phyloP scores from a whole-genome alignment of 2,797 vertebrate species.

The Acipenser transmontanus region DNA sequence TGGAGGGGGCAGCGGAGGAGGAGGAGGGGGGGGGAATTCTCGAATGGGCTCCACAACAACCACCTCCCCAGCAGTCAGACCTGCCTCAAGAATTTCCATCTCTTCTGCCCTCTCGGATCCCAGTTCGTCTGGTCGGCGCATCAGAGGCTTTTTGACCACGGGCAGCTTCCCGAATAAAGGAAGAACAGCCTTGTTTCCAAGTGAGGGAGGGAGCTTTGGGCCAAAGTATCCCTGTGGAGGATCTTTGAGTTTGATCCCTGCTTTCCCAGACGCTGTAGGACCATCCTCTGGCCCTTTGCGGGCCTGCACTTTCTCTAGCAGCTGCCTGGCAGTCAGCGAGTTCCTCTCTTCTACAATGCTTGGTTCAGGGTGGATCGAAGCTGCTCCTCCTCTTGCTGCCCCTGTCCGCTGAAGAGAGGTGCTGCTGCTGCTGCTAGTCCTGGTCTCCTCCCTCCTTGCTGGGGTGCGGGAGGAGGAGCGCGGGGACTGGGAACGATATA shows the following conservation, averaged over 20 bases:
- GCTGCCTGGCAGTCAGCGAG: constrained; percentile 79
- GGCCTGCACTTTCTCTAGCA: constrained; percentile 88
- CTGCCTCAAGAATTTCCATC: constrained; percentile 49
- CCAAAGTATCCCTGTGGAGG: constrained; percentile 96
- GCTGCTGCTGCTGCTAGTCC: constrained; percentile 50
- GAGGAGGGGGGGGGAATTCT: constrained; percentile 69
- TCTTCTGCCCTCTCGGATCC: constrained; percentile 58
- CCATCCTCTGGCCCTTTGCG: constrained; percentile 67
- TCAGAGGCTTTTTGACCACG: constrained; percentile 66
- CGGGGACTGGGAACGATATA: constrained; percentile 91
- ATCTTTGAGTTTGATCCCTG: constrained; percentile 87
- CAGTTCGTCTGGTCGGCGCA: constrained; percentile 54
- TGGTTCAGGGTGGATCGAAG: constrained; percentile 15
- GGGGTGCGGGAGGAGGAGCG: constrained; percentile 62
- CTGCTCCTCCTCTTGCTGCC: constrained; percentile 29
- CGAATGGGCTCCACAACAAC: constrained; percentile 66
- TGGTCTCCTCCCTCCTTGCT: constrained; percentile 51
- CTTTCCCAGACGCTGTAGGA: constrained; percentile 57
- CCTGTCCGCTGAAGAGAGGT: constrained; percentile 39
- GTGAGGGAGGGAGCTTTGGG: constrained; percentile 84
- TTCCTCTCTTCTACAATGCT: constrained; percentile 77
- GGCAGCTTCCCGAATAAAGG: constrained; percentile 92
- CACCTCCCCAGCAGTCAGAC: constrained; percentile 40
- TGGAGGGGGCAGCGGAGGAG: constrained; percentile 57
- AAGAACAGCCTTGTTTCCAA: constrained; percentile 83